Percentiles rank a stretch among this genome's conserved stretches.
phyloP scores from a whole-genome alignment of 92 coral and sea anemone genomes.

The Phenganax marumi region DNA sequence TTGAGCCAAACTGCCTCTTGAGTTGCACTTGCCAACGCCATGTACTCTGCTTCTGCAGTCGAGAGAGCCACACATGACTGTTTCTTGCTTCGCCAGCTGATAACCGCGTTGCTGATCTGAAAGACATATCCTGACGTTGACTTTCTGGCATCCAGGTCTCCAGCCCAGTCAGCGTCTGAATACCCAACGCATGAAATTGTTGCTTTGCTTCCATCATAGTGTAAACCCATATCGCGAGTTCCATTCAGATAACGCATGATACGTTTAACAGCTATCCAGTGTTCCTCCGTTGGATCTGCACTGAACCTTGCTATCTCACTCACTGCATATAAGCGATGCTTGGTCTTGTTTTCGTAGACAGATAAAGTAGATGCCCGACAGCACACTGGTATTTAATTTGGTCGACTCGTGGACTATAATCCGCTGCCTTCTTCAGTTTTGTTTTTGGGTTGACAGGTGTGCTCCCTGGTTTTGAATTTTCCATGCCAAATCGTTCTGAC shows the following conservation, averaged over 20 bases:
- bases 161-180: constrained; percentile 65
- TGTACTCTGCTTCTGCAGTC: constrained; percentile 63
- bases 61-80: constrained; percentile 67
- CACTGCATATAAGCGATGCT: no score
- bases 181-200: constrained; percentile 61
- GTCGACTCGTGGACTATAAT: no score
- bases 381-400: no score
- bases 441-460: no score
- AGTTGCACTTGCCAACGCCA: constrained; percentile 55
- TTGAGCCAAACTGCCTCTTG: constrained; percentile 61
- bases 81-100: constrained; percentile 73
- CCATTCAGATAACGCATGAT: constrained; percentile 28
- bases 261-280: constrained; percentile 15
- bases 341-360: no score
- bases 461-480: no score
- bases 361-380: no score
- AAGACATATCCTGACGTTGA: constrained; percentile 61
- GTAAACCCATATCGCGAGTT: constrained; percentile 21
- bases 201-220: constrained; percentile 3
- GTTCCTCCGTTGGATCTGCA: constrained; percentile 24
- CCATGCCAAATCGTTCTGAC: no score
- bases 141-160: constrained; percentile 60
- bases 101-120: constrained; percentile 56
- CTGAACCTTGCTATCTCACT: constrained; percentile 1
- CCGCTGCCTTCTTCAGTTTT: no score